phyloP scores from a whole-genome alignment of 2,888 invertebrate species.

The Perizoma affinitatum region DNA sequence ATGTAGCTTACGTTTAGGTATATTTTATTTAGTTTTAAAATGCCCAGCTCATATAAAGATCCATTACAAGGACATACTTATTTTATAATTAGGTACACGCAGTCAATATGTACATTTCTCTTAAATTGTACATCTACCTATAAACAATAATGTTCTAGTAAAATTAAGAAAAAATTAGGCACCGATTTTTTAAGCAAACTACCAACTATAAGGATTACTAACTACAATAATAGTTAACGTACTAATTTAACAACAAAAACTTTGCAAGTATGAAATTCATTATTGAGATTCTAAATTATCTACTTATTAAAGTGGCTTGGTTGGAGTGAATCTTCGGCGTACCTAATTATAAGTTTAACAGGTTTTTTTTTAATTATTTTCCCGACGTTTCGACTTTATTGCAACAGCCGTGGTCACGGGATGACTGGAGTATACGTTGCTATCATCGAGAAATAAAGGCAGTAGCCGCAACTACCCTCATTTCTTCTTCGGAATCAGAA shows the following conservation, averaged over 20 bases:
- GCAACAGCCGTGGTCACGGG: no score
- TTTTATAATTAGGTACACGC: conserved; percentile 38
- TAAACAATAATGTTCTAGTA: conserved; percentile 37
- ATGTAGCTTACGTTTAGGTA: conserved; percentile 4
- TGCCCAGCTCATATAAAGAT: conserved; percentile 15
- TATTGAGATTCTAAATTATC: conserved; percentile 32
- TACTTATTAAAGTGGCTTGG: conserved; percentile 33
- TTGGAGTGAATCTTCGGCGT: conserved; percentile 42
- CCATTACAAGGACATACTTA: conserved; percentile 29
- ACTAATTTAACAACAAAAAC: conserved; percentile 35
- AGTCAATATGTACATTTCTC: conserved; percentile 52
- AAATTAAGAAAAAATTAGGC: conserved; percentile 63
- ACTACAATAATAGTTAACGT: conserved; percentile 35
- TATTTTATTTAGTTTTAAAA: conserved; percentile 16
- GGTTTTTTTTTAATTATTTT: no score
- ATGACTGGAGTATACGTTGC: no score
- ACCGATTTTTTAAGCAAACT: conserved; percentile 70
- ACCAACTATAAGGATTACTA: conserved; percentile 51
- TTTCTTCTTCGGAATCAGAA: no score
- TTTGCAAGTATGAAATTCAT: conserved; percentile 44
- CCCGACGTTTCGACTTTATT: no score
- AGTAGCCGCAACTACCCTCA: no score
- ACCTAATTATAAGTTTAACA: no score
- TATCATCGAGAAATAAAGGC: no score
- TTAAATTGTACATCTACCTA: conserved; percentile 36